Evolutionary conservation across 2,113 vertebrate species (phyloP).

Genomic region (Ginglymostoma cirratum): DNA sequence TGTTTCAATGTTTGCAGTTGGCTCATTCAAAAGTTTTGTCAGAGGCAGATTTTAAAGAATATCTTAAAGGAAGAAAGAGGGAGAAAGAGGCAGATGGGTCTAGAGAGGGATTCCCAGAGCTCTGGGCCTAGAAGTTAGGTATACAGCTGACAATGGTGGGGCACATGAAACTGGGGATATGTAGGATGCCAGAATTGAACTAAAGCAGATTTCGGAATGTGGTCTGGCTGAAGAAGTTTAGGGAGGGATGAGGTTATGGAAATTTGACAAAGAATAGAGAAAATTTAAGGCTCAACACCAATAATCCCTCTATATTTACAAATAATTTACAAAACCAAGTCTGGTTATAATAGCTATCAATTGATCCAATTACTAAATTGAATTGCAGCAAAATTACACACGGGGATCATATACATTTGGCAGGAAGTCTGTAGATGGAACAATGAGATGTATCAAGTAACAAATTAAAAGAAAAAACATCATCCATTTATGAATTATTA

Average conservation of each 20-base stretch:
- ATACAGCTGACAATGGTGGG: background rate
- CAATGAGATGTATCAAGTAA: background rate
- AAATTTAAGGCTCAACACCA: background rate
- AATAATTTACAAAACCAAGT: background rate
- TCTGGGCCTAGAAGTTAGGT: too few species aligned
- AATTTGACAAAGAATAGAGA: background rate
- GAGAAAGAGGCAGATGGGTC: too few species aligned
- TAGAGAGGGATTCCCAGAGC: background rate
- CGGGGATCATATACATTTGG: background rate
- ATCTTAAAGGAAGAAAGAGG: background rate
- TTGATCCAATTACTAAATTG: background rate
- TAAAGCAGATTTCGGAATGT: background rate
- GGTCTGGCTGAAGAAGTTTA: background rate
- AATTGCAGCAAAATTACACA: background rate
- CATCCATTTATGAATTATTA: slow-evolving; percentile 27
- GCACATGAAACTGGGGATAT: background rate
- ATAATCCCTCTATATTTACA: background rate
- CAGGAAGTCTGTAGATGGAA: background rate
- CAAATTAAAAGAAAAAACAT: background rate
- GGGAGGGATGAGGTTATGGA: background rate
- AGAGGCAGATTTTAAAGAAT: background rate
- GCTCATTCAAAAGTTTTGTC: background rate
- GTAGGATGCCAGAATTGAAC: background rate
- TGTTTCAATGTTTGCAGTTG: too few species aligned
- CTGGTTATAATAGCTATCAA: background rate